phyloP scores from a whole-genome alignment of 2,113 vertebrate species.

The Merops nubicus region DNA sequence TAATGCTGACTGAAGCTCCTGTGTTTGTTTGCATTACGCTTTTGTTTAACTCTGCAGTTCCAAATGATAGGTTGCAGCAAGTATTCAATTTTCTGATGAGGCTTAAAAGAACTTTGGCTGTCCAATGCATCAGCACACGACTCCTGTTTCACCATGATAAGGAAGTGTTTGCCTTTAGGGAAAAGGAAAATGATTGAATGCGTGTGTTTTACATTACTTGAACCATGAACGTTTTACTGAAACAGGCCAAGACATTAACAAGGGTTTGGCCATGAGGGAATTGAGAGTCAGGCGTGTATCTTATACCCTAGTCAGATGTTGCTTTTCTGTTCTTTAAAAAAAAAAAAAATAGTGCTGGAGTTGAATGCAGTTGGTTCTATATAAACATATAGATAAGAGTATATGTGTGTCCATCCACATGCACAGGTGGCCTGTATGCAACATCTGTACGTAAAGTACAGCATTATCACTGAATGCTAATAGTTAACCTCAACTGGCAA shows the following conservation, averaged over 20 bases:
- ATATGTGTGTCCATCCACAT: background rate
- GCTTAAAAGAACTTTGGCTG: conserved; percentile 66
- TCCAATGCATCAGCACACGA: conserved; percentile 58
- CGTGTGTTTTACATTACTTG: conserved; percentile 79
- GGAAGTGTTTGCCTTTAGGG: conserved; percentile 76
- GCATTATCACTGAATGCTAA: background rate
- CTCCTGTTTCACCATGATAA: conserved; percentile 78
- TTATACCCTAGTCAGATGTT: conserved; percentile 54
- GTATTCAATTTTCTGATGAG: conserved; percentile 70
- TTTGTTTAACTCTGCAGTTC: conserved; percentile 54
- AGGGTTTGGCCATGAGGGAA: conserved; percentile 71
- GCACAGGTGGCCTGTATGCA: background rate
- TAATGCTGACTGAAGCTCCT: conserved; percentile 22
- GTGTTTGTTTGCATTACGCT: conserved; percentile 32
- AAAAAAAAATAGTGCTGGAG: background rate
- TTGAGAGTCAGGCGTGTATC: conserved; percentile 64
- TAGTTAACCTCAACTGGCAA: background rate
- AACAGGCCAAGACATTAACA: conserved; percentile 78
- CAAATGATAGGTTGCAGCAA: conserved; percentile 62
- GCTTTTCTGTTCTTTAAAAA: background rate
- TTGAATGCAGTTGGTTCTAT: background rate
- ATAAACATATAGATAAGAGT: background rate
- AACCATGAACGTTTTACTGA: conserved; percentile 77
- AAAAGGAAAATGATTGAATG: conserved; percentile 76
- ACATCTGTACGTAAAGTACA: background rate